Base-by-base conservation (phyloP, 2,888 invertebrate genomes). In the Nomada flava region DNA sequence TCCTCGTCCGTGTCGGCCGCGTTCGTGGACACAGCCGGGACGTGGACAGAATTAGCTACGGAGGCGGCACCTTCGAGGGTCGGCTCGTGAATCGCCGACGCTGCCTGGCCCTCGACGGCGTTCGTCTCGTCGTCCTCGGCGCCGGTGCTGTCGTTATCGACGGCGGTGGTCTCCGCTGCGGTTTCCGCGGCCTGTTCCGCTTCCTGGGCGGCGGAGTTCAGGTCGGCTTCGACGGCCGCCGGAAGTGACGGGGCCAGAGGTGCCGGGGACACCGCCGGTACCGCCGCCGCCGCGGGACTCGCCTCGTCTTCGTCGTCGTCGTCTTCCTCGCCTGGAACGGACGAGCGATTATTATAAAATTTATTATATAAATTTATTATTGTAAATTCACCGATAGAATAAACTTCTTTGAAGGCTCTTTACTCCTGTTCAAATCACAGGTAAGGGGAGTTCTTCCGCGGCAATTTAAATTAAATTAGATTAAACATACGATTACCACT, bases 221-320 rank as follows among this genome's bases (percentile, higher is more conserved):
- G 52, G 68, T 93, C 93, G 15, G 90, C 89, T 64, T 91, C 92
- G 0, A 93, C 92, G 2, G 85, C 87, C 0, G 91, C 91, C 2
- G 93, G 93, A 18, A 92, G 86, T 9, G 89, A 83, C 0, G 87
- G 89, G 2, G 86, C 71, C 0, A 82, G 26, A 7, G 88, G 79
- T 2, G 79, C 84, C 36, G 86, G 88, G 65, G 94, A 36, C 36
- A 26, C 94, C 23, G 94, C 94, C 65, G 94, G 94, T 26, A 94
- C 94, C 42, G 87, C 89, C 0, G 91, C 91, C 81, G 71, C 74
- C 26, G 83, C 90, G 0, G 90, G 94, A 94, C 47, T 92, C n/a
- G n/a, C 18, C 7, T 94, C 94, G 63, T 95, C 95, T 67, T 95
- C 95, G 78, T 96, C 96, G 67, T 96, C 95, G 76, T 95, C 95